Conservation (phyloP, 2,113 vertebrate genomes). For the Xiphophorus hellerii region DNA sequence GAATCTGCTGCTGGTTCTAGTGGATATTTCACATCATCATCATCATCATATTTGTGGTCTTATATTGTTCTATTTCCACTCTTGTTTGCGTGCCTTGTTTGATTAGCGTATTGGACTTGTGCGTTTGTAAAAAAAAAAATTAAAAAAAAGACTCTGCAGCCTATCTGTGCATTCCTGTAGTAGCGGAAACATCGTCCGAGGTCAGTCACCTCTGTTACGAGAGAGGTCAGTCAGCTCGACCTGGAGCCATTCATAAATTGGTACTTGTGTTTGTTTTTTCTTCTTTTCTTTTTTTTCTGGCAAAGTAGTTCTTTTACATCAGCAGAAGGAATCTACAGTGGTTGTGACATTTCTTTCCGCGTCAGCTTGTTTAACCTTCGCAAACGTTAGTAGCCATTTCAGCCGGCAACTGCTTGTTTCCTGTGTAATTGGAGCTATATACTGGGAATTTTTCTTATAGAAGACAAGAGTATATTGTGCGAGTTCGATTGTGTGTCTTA, state of each 20-base stretch:
- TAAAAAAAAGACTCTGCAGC: conserved; percentile 26
- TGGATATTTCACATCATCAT: conserved; percentile 23
- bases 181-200: background rate
- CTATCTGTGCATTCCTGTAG: conserved; percentile 37
- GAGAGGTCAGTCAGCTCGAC: conserved; percentile 19
- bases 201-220: background rate
- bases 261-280: background rate
- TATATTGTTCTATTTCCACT: conserved; percentile 54
- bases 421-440: conserved; percentile 51
- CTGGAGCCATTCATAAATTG: conserved; percentile 18
- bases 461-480: conserved; percentile 56
- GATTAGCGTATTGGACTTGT: conserved; percentile 37
- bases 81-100: conserved; percentile 72
- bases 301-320: conserved; percentile 11
- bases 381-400: conserved; percentile 52
- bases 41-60: conserved; percentile 58
- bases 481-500: conserved; percentile 50
- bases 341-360: conserved; percentile 42
- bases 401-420: conserved; percentile 49
- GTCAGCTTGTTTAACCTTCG: conserved; percentile 36
- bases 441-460: conserved; percentile 59
- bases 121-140: conserved; percentile 4
- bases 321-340: conserved; percentile 23
- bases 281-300: background rate
- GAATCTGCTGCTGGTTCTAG: conserved; percentile 33